A percentile compares a stretch with the other conserved stretches of the same genome.
Evolutionary conservation across 1,140 invertebrate genomes (phyloP).

Genomic region (Homarus americanus): DNA sequence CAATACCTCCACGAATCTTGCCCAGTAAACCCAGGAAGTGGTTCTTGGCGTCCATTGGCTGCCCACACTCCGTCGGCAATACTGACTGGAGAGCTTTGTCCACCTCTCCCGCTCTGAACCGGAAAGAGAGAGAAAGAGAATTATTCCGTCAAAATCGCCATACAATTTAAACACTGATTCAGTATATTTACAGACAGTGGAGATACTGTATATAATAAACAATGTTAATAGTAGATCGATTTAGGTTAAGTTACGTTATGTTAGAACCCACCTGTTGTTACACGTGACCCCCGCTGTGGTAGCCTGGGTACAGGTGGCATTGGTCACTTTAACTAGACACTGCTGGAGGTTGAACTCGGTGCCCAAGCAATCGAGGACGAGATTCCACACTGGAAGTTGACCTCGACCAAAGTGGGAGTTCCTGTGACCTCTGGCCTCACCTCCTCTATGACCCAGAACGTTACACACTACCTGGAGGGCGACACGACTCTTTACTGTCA

Average conservation of each 20-base stretch:
- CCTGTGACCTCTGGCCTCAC: background rate
- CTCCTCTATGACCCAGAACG: slow-evolving; percentile 36
- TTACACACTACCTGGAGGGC: slow-evolving; percentile 29
- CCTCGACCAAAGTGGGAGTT: background rate
- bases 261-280: slow-evolving; percentile 8
- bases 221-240: background rate
- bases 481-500: no score
- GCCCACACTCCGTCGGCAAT: background rate
- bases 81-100: background rate
- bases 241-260: no score
- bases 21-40: slow-evolving; percentile 18
- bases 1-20: slow-evolving; percentile 8
- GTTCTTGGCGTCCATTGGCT: background rate
- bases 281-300: slow-evolving; percentile 32
- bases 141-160: background rate
- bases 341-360: slow-evolving; percentile 15
- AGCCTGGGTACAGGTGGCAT: background rate
- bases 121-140: background rate
- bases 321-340: slow-evolving; percentile 15
- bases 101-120: background rate
- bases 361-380: slow-evolving; percentile 30
- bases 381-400: slow-evolving; percentile 12
- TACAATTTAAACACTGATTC: background rate
- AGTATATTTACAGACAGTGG: background rate
- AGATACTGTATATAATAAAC: background rate